Evolutionary conservation across 1,140 invertebrate species (phyloP).

Genomic region (Cyclina sinensis): DNA sequence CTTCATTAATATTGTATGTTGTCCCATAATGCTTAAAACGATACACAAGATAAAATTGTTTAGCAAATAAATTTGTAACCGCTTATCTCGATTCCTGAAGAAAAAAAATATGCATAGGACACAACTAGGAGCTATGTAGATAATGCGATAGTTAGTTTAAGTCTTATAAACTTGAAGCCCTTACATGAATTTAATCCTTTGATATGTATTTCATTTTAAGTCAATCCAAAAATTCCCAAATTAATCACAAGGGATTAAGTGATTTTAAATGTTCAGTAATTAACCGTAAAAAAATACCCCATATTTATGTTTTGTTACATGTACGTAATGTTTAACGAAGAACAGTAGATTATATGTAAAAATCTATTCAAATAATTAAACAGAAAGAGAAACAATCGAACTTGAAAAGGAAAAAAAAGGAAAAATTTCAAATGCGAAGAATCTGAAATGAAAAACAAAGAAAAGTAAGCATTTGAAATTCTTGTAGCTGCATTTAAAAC

Average conservation of each 20-base stretch:
- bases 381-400: too few species aligned
- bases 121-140: neutral
- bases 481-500: too few species aligned
- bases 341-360: neutral
- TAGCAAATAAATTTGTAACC: neutral
- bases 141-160: neutral
- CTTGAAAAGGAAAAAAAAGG: too few species aligned
- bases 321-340: too few species aligned
- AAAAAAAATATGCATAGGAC: neutral
- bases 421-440: too few species aligned
- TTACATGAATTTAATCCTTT: neutral
- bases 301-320: neutral
- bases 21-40: neutral
- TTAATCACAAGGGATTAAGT: neutral
- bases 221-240: neutral
- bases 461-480: too few species aligned
- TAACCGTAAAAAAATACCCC: neutral
- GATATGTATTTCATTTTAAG: neutral
- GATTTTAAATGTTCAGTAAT: neutral
- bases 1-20: neutral
- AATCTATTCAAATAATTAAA: too few species aligned
- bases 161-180: neutral
- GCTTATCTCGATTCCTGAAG: neutral
- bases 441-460: too few species aligned
- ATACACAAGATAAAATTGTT: constrained; percentile 11